These are phyloP conservation scores for Tyria jacobaeae DNA, from an alignment of 2,888 invertebrate species.

Conservation along the genomic window DNA sequence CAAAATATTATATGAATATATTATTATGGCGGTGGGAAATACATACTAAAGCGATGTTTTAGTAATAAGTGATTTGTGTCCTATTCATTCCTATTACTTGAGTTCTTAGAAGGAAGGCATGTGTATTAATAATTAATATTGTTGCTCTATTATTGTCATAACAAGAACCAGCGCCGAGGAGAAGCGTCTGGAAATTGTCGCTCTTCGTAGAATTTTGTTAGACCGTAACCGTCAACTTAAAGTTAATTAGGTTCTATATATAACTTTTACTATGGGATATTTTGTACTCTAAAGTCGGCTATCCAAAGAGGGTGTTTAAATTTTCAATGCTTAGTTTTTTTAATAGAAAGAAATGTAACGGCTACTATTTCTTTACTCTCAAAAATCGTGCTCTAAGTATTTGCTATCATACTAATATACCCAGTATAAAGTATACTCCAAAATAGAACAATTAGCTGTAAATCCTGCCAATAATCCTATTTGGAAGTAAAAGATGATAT, in stretches of 20 bases:
- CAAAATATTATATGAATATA: constrained; percentile 12
- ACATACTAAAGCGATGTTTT: constrained; percentile 8
- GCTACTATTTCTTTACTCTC: too few species aligned
- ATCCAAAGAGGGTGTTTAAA: too few species aligned
- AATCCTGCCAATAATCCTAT: neutral
- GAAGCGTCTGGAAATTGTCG: constrained; percentile 5
- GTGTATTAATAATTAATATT: constrained; percentile 13
- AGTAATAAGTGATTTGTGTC: constrained; percentile 5
- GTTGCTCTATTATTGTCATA: constrained; percentile 4
- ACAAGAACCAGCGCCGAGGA: constrained; percentile 2
- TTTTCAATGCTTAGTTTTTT: too few species aligned
- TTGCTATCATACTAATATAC: neutral
- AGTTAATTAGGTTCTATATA: constrained; percentile 3
- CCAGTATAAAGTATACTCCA: neutral
- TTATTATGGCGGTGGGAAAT: constrained; percentile 2
- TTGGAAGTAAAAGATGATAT: neutral
- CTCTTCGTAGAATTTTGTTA: constrained; percentile 6
- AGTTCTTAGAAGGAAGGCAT: constrained; percentile 5
- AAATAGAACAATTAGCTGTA: too few species aligned
- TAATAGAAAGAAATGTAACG: too few species aligned
- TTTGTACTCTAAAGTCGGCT: neutral
- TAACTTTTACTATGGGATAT: neutral
- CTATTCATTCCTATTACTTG: neutral
- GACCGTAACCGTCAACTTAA: neutral
- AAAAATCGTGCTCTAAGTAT: too few species aligned